phyloP scores from a whole-genome alignment of 37 sponge, comb jelly and placozoan genomes.

The Spongia lamella region DNA sequence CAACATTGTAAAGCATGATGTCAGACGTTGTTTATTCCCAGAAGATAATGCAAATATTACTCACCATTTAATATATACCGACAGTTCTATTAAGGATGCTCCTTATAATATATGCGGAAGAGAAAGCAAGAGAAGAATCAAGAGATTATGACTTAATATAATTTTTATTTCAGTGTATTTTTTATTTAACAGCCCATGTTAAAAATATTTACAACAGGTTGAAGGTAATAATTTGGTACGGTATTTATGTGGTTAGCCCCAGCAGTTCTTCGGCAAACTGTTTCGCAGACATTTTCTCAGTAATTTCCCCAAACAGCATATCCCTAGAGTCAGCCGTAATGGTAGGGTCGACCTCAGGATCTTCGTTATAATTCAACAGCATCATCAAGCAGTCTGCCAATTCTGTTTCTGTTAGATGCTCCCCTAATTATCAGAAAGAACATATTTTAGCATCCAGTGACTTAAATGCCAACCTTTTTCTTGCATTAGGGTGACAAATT shows the following conservation, averaged over 20 bases:
- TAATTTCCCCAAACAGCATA: constrained; percentile 45
- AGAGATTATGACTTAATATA: neutral
- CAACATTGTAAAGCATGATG: no score
- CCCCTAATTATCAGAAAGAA: constrained; percentile 81
- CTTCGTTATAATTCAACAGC: constrained; percentile 61
- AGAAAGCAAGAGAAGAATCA: neutral
- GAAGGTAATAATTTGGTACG: neutral
- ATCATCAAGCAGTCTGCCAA: constrained; percentile 89
- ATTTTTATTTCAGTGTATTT: neutral
- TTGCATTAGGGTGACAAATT: constrained; percentile 74
- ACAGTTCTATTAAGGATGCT: no score
- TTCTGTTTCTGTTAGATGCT: constrained; percentile 88
- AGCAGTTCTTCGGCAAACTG: constrained; percentile 77
- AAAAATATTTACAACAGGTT: neutral
- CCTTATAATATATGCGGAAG: no score
- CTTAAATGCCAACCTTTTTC: constrained; percentile 52
- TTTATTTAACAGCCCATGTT: neutral
- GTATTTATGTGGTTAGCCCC: constrained; percentile 42
- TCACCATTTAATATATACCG: no score
- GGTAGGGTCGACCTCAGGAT: constrained; percentile 56
- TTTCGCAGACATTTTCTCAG: constrained; percentile 60
- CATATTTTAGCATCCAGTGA: neutral
- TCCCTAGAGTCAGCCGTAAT: constrained; percentile 34
- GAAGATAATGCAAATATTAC: neutral
- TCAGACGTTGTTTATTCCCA: constrained; percentile 24